These are phyloP conservation scores for Lucifuga dentata DNA, from an alignment of 2,113 vertebrate species.

Conservation along the genomic window DNA sequence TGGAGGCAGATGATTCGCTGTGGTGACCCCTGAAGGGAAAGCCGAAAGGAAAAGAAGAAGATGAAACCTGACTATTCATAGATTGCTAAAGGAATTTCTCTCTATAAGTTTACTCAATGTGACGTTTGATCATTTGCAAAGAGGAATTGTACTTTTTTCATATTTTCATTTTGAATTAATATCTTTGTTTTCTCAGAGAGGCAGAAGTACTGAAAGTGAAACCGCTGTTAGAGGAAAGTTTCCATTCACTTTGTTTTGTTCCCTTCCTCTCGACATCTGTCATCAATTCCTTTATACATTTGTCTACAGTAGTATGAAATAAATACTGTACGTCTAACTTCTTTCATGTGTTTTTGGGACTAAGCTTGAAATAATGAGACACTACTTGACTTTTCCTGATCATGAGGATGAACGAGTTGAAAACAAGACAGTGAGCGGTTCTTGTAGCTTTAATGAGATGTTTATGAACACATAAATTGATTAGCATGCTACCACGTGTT, in stretches of 20 bases:
- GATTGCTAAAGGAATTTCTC: slow-evolving; percentile 11
- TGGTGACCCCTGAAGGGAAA: no score
- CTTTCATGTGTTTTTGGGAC: no score
- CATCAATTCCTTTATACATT: neutral
- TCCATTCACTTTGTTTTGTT: neutral
- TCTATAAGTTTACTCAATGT: neutral
- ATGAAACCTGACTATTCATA: slow-evolving; percentile 33
- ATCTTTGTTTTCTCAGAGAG: neutral
- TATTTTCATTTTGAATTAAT: slow-evolving; percentile 5
- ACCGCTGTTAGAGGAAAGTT: neutral
- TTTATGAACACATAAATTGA: slow-evolving; percentile 41
- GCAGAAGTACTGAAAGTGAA: neutral
- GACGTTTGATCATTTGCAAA: neutral
- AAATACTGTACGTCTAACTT: no score
- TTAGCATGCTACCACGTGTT: slow-evolving; percentile 26
- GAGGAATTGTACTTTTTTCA: neutral
- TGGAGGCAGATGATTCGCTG: no score
- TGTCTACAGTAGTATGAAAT: no score
- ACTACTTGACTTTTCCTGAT: slow-evolving; percentile 10
- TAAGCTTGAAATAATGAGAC: no score
- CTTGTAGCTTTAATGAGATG: slow-evolving; percentile 35
- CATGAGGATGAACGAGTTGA: slow-evolving; percentile 1
- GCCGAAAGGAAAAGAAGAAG: no score
- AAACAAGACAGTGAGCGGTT: slow-evolving; percentile 7
- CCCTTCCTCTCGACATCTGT: accelerated